Base-by-base conservation (phyloP, 2,888 invertebrate genomes). In the Xestia xanthographa region DNA sequence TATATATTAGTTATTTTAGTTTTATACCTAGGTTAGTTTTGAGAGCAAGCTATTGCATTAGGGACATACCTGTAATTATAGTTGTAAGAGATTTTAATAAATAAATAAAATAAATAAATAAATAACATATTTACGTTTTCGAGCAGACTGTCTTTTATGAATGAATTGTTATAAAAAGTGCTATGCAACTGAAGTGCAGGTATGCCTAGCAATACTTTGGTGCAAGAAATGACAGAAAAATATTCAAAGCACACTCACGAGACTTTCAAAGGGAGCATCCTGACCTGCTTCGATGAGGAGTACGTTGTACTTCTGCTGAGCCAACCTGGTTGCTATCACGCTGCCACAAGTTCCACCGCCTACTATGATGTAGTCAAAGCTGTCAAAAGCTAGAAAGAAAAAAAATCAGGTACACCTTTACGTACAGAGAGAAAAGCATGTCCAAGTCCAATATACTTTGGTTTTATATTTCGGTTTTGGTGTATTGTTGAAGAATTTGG, bases 301-400 rank as follows among this genome's bases (percentile, higher is more conserved):
- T 0, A 85, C 83, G 11, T 85, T 81, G 66, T 68, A 77, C 26
- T 81, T 41, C 22, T 72, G 41, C 63, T 85, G 75, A 11, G 70
- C 81, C 11, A 86, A 22, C 26, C 82, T 79, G 38, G 77, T 83
- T 1, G 81, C 81, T 63, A 83, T 63, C 45, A 82, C 86, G 38
- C 77, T 73, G 1, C 86, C 83, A n/a, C 79, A 71, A 12, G 83
- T 79, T 5, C 86, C 86, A 8, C 77, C 85, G 8, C 85, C 85
- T 0, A 83, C 34, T 62, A 86, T 70, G 22, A 86, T 70, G 58
- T 77, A 85, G 66, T 85, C 83, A 26, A 73, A 85, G 22, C 20
- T n/a, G 29, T 80, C 66, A 12, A n/a, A 41, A 43, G 65, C 80
- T 83, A n/a, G 22, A 29, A 34, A 50, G 8, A 20, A 2, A 43